Base-by-base conservation (phyloP, 2,888 invertebrate genomes). In the Chymomyza caudatula region DNA sequence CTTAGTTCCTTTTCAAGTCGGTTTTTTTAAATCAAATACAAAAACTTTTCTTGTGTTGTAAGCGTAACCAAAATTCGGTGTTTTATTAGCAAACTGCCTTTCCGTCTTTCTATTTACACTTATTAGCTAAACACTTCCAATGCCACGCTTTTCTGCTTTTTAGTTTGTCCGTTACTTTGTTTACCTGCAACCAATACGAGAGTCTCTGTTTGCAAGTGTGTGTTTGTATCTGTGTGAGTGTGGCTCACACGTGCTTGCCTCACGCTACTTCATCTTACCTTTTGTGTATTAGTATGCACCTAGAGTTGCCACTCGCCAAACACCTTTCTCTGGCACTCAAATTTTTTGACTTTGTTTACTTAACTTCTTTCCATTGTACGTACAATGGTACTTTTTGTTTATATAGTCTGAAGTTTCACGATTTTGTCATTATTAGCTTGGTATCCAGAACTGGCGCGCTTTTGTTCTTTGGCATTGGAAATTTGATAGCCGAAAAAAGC, bases 401-500 rank as follows among this genome's bases (percentile, higher is more conserved):
- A 69, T 61, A 63, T 56, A 52, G 74, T 65, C 49, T 68, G 66
- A 49, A 63, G 55, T 66, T 73, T 53, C n/a, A 42, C 53, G 42
- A 47, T 19, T 47, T 47, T 47, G 47, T 47, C 47, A 19, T 47
- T 19, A 47, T 47, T 47, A 47, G 47, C 47, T 4, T 37, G 29
- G 3, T 37, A 37, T 37, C 29, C 29, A 37, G 11, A 37, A 4
- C 29, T 37, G 29, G 29, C 11, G 11, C 11, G 29, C 29, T 37
- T 37, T 37, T 37, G 29, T 53, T 47, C 22, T 64, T 20, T 56
- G n/a, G 37, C 20, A 49, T n/a, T 42, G 64, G 84, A 69, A 83
- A 80, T 85, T 75, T 75, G 84, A 80, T 77, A 80, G 76, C 62
- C 53, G 47, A 6, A 37, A 37, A 37, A 37, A 29, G 0, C 11